A percentile compares a stretch with the other conserved stretches of the same genome.
phyloP scores from a whole-genome alignment of 1,140 invertebrate species.

The Drosophila hydei region DNA sequence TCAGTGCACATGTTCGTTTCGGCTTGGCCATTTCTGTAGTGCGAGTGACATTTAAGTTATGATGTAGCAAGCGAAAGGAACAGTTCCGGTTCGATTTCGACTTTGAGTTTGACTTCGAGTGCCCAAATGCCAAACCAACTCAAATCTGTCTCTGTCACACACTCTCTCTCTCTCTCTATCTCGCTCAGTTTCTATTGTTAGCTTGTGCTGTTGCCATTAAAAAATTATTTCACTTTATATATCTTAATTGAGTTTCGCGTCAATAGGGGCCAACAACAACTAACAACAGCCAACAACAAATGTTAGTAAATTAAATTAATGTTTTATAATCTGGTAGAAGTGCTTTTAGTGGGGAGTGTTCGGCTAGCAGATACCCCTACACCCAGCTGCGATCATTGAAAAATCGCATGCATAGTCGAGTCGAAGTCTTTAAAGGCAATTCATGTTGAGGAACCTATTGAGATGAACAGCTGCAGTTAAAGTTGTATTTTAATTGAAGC shows the following conservation, averaged over 20 bases:
- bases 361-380: background rate
- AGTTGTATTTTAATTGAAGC: slow-evolving; percentile 4
- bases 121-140: slow-evolving; percentile 58
- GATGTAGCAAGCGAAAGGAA: slow-evolving; percentile 28
- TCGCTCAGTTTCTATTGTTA: background rate
- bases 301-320: slow-evolving; percentile 76
- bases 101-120: background rate
- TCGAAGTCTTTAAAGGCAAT: too few relatives aligned
- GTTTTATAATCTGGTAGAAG: slow-evolving; percentile 76
- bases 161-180: background rate
- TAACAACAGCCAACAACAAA: slow-evolving; percentile 12
- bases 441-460: too few relatives aligned
- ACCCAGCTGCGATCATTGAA: too few relatives aligned
- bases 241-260: slow-evolving; percentile 78
- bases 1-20: slow-evolving; percentile 64
- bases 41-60: slow-evolving; percentile 65
- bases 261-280: slow-evolving; percentile 57
- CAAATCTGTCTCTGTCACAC: slow-evolving; percentile 35
- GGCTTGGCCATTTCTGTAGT: slow-evolving; percentile 29
- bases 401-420: too few relatives aligned
- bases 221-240: slow-evolving; percentile 78
- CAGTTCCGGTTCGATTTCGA: too few relatives aligned
- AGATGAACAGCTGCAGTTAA: too few relatives aligned
- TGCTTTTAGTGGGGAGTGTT: background rate
- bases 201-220: slow-evolving; percentile 64